Evolutionary conservation across 2,888 invertebrate genomes (phyloP).

Genomic region (Phengaris arion): DNA sequence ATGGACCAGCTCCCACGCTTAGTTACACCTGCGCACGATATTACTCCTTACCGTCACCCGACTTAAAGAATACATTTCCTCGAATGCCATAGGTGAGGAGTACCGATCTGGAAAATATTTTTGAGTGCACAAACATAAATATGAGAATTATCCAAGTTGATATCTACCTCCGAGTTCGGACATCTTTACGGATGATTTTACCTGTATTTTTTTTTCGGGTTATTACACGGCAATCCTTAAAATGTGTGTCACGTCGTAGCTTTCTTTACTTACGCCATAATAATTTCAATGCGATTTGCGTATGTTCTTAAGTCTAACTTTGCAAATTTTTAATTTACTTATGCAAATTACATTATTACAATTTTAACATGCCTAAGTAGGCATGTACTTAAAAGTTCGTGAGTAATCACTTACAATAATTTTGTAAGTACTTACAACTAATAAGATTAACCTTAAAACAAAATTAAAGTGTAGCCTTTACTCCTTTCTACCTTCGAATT

Average conservation of each 20-base stretch:
- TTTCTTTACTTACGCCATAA: neutral
- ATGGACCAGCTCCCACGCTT: constrained; percentile 79
- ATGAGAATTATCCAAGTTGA: constrained; percentile 75
- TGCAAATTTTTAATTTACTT: no score
- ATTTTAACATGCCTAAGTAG: no score
- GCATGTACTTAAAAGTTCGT: no score
- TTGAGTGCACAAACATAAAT: constrained; percentile 77
- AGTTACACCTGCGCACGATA: constrained; percentile 67
- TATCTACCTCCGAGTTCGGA: constrained; percentile 62
- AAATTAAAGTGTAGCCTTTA: neutral
- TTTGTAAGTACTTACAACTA: no score
- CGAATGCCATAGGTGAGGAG: constrained; percentile 49
- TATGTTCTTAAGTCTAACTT: no score
- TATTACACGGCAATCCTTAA: neutral
- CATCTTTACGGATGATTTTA: constrained; percentile 36
- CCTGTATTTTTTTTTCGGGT: constrained; percentile 28
- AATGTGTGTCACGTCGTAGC: neutral
- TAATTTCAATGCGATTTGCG: no score
- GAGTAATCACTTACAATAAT: no score
- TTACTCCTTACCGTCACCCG: constrained; percentile 61
- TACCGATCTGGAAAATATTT: constrained; percentile 70
- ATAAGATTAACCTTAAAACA: neutral
- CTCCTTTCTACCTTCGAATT: neutral
- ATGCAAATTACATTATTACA: no score
- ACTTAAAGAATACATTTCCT: constrained; percentile 60